These are phyloP conservation scores for Steinernema feltiae DNA, from an alignment of 1,140 invertebrate genomes.

Conservation along the genomic window DNA sequence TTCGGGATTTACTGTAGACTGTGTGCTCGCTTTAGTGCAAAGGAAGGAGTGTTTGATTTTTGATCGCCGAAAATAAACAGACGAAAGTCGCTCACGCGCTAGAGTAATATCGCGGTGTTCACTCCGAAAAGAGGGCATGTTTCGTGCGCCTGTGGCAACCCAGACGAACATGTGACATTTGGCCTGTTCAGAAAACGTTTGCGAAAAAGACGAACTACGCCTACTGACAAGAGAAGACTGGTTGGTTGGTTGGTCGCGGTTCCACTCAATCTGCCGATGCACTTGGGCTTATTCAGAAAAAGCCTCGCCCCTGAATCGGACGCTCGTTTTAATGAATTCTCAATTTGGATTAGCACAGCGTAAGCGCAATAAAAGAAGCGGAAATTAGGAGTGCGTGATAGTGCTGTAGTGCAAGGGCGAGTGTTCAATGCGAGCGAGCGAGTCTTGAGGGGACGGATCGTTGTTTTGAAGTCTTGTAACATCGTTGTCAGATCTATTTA, in stretches of 20 bases:
- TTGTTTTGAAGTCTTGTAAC: no score
- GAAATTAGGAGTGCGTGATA: no score
- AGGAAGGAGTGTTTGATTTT: not conserved
- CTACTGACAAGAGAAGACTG: not conserved
- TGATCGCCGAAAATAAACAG: slow-evolving; percentile 1
- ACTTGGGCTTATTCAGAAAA: not conserved
- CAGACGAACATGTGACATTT: slow-evolving; percentile 5
- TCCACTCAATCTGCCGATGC: not conserved
- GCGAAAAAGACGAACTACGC: not conserved
- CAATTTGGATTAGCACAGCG: no score
- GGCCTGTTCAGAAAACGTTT: no score
- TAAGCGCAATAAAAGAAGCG: no score
- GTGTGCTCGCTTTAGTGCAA: not conserved
- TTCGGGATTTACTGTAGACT: not conserved
- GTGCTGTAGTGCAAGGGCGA: no score
- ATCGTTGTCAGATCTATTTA: no score
- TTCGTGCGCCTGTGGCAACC: not conserved
- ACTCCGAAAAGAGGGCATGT: not conserved
- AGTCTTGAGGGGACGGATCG: no score
- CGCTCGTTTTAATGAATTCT: no score
- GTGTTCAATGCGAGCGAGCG: no score
- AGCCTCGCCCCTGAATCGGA: not conserved
- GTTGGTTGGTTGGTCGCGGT: not conserved
- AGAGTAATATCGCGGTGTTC: not conserved
- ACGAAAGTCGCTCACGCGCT: not conserved